Conservation (phyloP, 2,113 vertebrate genomes). For the Chelonoidis abingdonii region DNA sequence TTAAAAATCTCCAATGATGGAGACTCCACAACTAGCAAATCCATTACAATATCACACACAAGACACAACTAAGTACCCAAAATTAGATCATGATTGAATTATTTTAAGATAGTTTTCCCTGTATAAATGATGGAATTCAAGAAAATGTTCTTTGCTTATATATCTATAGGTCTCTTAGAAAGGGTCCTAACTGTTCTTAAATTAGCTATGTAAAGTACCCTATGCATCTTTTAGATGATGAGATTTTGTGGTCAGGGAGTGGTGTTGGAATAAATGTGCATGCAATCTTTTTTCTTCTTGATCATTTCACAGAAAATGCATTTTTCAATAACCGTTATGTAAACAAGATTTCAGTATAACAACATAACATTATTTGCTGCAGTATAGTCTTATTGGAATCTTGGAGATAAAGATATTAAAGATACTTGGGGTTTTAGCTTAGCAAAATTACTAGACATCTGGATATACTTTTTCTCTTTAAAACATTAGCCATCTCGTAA, state of each 20-base stretch:
- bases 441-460: background rate
- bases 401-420: background rate
- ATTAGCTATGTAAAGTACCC: background rate
- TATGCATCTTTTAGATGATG: background rate
- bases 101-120: background rate
- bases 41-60: background rate
- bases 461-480: background rate
- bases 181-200: background rate
- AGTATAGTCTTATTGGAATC: background rate
- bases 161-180: background rate
- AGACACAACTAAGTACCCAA: background rate
- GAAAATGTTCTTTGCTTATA: background rate
- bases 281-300: background rate
- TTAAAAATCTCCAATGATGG: background rate
- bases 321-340: background rate
- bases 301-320: background rate
- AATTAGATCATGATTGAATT: background rate
- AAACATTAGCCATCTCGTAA: background rate
- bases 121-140: background rate
- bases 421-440: background rate
- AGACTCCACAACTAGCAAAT: background rate
- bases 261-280: background rate
- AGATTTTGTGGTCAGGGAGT: background rate
- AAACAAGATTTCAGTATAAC: background rate
- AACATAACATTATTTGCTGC: background rate